Conservation (phyloP, 1,140 invertebrate species). For the Cydia amplana region DNA sequence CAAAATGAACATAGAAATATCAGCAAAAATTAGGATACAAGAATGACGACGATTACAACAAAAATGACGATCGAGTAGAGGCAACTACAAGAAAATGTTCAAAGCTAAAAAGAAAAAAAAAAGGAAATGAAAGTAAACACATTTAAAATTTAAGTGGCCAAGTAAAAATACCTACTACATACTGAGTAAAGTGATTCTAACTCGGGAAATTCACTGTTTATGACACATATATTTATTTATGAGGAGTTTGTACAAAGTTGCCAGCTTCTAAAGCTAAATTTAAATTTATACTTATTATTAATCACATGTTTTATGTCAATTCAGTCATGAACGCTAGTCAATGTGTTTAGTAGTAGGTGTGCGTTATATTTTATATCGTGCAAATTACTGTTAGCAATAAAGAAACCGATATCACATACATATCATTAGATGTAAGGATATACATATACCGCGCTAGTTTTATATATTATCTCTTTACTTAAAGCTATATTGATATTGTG, state of each 20-base stretch:
- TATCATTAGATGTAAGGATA: slow-evolving; percentile 71
- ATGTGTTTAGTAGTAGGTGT: slow-evolving; percentile 32
- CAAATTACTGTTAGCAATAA: slow-evolving; percentile 56
- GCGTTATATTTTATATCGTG: slow-evolving; percentile 39
- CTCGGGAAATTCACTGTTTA: background rate
- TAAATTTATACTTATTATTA: no score
- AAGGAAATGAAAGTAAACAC: no score
- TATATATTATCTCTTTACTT: slow-evolving; percentile 28
- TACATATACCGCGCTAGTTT: slow-evolving; percentile 55
- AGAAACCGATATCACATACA: slow-evolving; percentile 69
- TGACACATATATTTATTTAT: background rate
- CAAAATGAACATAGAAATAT: no score
- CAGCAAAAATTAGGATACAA: no score
- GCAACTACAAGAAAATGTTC: background rate
- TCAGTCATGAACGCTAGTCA: slow-evolving; percentile 7
- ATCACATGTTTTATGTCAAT: background rate
- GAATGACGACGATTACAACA: no score
- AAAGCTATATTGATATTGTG: slow-evolving; percentile 29
- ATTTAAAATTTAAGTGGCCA: no score
- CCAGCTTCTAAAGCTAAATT: background rate
- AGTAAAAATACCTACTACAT: no score
- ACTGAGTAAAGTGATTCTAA: no score
- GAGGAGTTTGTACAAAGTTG: slow-evolving; percentile 6
- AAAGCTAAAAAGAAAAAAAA: background rate
- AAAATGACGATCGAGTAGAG: background rate